Base-by-base conservation (phyloP, 1,140 invertebrate species). In the Apocrypta bakeri region DNA sequence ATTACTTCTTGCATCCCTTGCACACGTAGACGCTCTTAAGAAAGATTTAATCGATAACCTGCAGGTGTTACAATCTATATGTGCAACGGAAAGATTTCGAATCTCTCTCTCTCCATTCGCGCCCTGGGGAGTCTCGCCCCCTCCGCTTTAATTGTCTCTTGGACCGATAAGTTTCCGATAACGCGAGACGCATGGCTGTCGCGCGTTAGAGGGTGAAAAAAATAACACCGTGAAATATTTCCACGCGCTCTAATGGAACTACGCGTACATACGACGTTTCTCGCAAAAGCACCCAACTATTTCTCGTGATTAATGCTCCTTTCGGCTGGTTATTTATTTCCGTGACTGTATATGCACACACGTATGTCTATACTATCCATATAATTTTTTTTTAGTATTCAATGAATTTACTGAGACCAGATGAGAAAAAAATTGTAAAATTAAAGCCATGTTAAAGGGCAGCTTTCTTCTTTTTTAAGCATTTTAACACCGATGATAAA, bases 31-130 rank as follows among this genome's bases (percentile, higher is more conserved):
- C 14, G 14, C 48, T 56, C 17, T 56, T n/a, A 0, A 3, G 2
- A 25, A 68, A 74, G 63, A 83, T 83, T 83, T 61, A 74, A 83
- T 83, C 82, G 82, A 83, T 83, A 83, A 74, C 56, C 40, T 68
- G 25, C 76, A 83, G 82, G 76, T 79, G 71, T 83, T 83, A 68
- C 82, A 79, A 66, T 79, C 75, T 73, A 78, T 64, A 56, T 21
- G 37, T 17, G 24, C 66, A 27, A 21, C 21, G 61, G 61, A n/a
- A 79, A 17, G 42, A 72, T 79, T 72, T 71, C 25, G 68, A 24
- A 27, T 40, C 48, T 29, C 25, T 63, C 63, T 80, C 63, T 80
- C 48, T 29, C 29, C 1, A 4, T 25, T 1, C 33, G 33, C 68
- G 8, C 78, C 17, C 21, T 21, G 4, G 31, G 68, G 68, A 27